These are phyloP conservation scores for Amblyteles armatorius DNA, from an alignment of 2,888 invertebrate genomes.

Conservation along the genomic window DNA sequence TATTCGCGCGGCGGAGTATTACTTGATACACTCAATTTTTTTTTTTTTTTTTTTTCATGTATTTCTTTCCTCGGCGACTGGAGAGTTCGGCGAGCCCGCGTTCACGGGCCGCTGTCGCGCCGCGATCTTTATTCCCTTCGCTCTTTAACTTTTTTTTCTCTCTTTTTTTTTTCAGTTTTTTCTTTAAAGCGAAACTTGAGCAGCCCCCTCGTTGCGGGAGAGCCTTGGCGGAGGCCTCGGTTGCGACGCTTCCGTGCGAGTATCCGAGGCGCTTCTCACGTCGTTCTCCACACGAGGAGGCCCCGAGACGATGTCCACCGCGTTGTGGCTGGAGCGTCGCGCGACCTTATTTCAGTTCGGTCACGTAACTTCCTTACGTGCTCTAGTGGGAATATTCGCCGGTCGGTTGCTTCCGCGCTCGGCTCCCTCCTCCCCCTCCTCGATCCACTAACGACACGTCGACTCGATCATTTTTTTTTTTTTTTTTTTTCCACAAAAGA, in stretches of 20 bases:
- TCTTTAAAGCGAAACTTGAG: slow-evolving; percentile 35
- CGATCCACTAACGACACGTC: not conserved
- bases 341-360: slow-evolving; percentile 3
- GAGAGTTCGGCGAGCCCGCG: not conserved
- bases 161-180: not conserved
- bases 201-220: not conserved
- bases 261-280: not conserved
- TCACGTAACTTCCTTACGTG: slow-evolving; percentile 10
- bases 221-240: not conserved
- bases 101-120: not conserved
- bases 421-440: not conserved
- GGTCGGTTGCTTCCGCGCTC: not conserved
- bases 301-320: not conserved
- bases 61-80: not conserved
- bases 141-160: not conserved
- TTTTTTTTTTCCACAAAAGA: no score
- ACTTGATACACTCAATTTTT: slow-evolving; percentile 17
- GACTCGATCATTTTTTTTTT: not conserved
- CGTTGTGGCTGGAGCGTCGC: not conserved
- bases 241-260: not conserved
- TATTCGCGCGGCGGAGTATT: slow-evolving; percentile 6
- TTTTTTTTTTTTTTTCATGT: not conserved
- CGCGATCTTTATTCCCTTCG: slow-evolving; percentile 17
- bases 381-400: slow-evolving; percentile 1
- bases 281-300: not conserved